Percentiles rank a stretch among this genome's conserved stretches.
phyloP scores from a whole-genome alignment of 2,113 vertebrate species.

The Motacilla alba region DNA sequence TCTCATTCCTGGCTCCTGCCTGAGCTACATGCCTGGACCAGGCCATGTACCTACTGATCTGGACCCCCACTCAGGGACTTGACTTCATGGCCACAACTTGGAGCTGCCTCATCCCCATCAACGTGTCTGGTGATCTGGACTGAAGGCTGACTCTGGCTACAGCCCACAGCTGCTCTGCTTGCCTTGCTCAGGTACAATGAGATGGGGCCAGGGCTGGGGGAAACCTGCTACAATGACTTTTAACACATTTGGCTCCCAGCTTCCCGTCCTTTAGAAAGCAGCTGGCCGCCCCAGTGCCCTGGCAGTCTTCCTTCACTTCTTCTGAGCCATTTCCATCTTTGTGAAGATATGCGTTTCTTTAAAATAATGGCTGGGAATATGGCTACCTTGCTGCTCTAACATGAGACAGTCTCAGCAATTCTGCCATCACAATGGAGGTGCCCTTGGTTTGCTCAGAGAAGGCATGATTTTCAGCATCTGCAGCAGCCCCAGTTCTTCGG shows the following conservation, averaged over 20 bases:
- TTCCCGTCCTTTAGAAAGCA: background rate
- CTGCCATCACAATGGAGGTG: background rate
- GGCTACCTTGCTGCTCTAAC: background rate
- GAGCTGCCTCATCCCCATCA: background rate
- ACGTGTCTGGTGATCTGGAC: no score
- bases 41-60: fast-evolving
- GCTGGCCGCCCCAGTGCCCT: fast-evolving
- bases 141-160: background rate
- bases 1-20: background rate
- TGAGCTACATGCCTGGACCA: background rate
- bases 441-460: background rate
- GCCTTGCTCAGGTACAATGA: background rate
- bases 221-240: fast-evolving
- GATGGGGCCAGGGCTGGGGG: background rate
- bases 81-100: background rate
- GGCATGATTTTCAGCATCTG: background rate
- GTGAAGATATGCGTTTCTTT: background rate
- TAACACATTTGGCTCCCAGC: background rate
- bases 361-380: background rate
- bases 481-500: background rate
- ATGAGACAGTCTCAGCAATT: background rate
- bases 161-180: background rate
- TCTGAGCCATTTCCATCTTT: background rate
- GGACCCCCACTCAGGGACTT: background rate
- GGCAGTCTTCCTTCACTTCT: background rate